Conservation (phyloP, 2,888 invertebrate species). For the Pemphredon lugubris region DNA sequence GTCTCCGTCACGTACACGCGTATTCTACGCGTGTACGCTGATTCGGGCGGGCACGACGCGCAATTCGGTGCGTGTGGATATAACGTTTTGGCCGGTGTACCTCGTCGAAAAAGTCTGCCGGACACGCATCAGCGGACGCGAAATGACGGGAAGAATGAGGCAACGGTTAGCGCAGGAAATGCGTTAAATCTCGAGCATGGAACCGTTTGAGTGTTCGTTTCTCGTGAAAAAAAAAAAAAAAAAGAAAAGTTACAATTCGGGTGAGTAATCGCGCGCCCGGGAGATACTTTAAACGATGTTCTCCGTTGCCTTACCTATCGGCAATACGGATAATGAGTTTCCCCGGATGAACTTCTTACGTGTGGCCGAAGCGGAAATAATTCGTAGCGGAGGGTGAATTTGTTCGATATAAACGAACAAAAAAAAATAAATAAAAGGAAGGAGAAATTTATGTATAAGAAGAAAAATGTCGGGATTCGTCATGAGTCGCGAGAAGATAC, state of each 20-base stretch:
- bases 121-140: conserved; percentile 64
- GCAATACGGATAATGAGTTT: not conserved
- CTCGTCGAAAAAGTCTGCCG: conserved; percentile 56
- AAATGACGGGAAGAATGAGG: conserved; percentile 59
- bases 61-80: conserved; percentile 56
- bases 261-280: conserved; percentile 4
- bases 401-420: no score
- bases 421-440: no score
- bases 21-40: conserved; percentile 17
- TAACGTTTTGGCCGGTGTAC: conserved; percentile 36
- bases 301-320: not conserved
- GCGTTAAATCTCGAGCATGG: conserved; percentile 51
- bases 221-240: conserved; percentile 13
- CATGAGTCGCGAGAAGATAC: no score
- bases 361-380: conserved; percentile 20
- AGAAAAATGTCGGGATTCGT: no score
- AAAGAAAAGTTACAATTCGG: conserved; percentile 19
- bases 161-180: conserved; percentile 44
- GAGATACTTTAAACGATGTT: conserved; percentile 40
- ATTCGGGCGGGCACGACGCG: conserved; percentile 39
- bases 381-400: no score
- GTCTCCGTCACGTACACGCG: not conserved
- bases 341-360: not conserved
- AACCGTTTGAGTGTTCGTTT: conserved; percentile 47
- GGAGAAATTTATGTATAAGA: no score